These are phyloP conservation scores for Gorsachius goisagi DNA, from an alignment of 2,113 vertebrate species.

Conservation along the genomic window DNA sequence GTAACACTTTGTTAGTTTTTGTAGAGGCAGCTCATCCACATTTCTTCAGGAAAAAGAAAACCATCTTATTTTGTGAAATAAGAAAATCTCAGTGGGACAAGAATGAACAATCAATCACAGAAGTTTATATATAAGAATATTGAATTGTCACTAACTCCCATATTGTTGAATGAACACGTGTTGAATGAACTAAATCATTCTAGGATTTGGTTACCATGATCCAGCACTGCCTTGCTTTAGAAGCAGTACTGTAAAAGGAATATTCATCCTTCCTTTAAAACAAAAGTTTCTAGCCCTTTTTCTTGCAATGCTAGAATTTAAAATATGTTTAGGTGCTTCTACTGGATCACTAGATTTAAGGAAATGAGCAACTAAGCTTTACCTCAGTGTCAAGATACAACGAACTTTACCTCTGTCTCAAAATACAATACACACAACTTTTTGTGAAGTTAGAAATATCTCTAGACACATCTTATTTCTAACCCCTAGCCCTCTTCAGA, in stretches of 20 bases:
- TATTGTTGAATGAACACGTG: background rate
- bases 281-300: background rate
- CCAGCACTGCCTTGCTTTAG: background rate
- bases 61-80: background rate
- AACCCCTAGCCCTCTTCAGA: background rate
- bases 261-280: background rate
- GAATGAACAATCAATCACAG: background rate
- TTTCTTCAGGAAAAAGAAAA: background rate
- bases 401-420: background rate
- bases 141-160: background rate
- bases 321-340: background rate
- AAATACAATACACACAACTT: background rate
- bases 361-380: background rate
- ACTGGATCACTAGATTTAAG: background rate
- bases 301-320: background rate
- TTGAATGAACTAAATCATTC: background rate
- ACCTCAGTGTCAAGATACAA: background rate
- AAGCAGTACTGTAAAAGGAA: background rate
- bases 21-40: background rate
- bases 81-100: background rate
- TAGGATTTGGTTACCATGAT: background rate
- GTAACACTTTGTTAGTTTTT: background rate
- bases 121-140: background rate
- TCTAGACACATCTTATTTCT: background rate
- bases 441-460: background rate